phyloP scores from a whole-genome alignment of 2,888 invertebrate species.

The Byasa hedistus region DNA sequence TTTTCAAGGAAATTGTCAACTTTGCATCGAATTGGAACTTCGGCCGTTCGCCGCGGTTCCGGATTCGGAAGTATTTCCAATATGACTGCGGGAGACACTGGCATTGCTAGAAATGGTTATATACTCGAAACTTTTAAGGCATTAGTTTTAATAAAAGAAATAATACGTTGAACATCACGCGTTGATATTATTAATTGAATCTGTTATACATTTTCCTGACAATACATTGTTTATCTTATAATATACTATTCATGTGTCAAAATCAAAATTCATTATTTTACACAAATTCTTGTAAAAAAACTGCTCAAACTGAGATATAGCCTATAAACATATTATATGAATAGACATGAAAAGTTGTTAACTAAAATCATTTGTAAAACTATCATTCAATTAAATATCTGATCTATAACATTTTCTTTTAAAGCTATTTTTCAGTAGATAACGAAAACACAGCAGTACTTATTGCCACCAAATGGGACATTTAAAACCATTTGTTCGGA shows the following conservation, averaged over 20 bases:
- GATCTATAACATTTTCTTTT: not conserved
- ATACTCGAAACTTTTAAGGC: constrained; percentile 24
- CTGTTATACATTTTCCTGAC: too few species aligned
- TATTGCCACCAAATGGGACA: not conserved
- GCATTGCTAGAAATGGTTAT: constrained; percentile 71
- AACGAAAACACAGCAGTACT: not conserved
- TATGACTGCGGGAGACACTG: constrained; percentile 55
- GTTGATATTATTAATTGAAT: too few species aligned
- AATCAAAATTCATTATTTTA: too few species aligned
- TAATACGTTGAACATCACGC: not conserved
- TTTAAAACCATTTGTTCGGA: constrained; percentile 9
- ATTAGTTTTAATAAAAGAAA: not conserved
- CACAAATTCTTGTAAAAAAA: too few species aligned
- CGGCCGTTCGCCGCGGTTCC: constrained; percentile 57
- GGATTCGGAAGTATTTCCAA: constrained; percentile 75
- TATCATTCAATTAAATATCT: too few species aligned
- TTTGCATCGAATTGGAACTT: constrained; percentile 64
- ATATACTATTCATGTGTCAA: too few species aligned
- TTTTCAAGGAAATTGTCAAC: constrained; percentile 55
- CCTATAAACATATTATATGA: too few species aligned
- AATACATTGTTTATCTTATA: too few species aligned
- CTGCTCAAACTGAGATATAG: too few species aligned
- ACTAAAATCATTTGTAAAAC: too few species aligned
- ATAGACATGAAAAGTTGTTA: too few species aligned
- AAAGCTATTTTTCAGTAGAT: not conserved